Percentiles rank a stretch among this genome's conserved stretches.
Conservation (phyloP, 2,888 invertebrate species). For the Papilio gigon region DNA sequence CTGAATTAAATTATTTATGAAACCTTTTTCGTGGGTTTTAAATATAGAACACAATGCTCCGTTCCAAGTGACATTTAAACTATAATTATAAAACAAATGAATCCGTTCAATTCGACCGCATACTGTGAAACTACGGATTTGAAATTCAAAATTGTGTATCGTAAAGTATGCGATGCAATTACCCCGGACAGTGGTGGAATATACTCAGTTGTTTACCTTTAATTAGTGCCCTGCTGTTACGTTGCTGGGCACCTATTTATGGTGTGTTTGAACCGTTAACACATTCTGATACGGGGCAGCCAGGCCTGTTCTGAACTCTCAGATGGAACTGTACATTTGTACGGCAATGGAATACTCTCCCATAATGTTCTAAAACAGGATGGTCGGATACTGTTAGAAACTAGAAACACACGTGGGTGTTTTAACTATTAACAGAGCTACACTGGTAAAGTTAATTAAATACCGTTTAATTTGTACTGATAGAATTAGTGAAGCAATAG, state of each 20-base stretch:
- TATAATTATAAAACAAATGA: conserved; percentile 21
- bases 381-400: conserved; percentile 31
- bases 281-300: conserved; percentile 26
- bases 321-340: conserved; percentile 15
- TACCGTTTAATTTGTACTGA: conserved; percentile 19
- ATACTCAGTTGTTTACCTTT: conserved; percentile 39
- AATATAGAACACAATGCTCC: neutral
- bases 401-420: conserved; percentile 28
- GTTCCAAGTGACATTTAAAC: neutral
- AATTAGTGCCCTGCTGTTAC: conserved; percentile 39
- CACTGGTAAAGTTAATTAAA: conserved; percentile 33
- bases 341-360: conserved; percentile 32
- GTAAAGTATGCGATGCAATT: conserved; percentile 38
- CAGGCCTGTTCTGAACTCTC: neutral
- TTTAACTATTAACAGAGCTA: conserved; percentile 22
- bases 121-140: conserved; percentile 27
- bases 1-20: neutral
- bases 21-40: neutral
- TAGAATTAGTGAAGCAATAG: conserved; percentile 8
- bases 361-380: conserved; percentile 34
- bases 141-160: conserved; percentile 36
- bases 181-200: conserved; percentile 32
- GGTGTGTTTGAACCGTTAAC: conserved; percentile 39
- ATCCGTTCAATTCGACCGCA: conserved; percentile 19
- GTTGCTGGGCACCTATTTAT: conserved; percentile 34